A percentile compares a stretch with the other conserved stretches of the same genome.
phyloP scores from a whole-genome alignment of 2,797 vertebrate species.

The Bufotes viridis region DNA sequence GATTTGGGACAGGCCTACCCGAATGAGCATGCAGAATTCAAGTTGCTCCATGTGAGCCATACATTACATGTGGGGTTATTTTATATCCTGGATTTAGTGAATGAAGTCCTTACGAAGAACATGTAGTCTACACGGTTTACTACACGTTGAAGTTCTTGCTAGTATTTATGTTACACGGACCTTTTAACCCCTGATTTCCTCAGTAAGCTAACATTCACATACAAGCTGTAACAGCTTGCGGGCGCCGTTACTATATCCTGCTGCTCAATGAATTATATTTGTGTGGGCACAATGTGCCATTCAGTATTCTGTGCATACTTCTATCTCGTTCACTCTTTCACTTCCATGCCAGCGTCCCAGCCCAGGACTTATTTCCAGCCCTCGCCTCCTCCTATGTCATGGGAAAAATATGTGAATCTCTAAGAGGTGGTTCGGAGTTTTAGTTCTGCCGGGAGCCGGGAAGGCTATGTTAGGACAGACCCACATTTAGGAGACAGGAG shows the following conservation, averaged over 20 bases:
- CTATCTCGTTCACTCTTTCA: constrained; percentile 19
- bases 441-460: constrained; percentile 58
- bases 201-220: neutral
- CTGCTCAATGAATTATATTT: constrained; percentile 3
- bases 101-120: constrained; percentile 3
- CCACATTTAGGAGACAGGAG: constrained; percentile 59
- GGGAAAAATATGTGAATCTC: constrained; percentile 63
- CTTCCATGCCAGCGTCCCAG: constrained; percentile 48
- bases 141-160: constrained; percentile 9
- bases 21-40: neutral
- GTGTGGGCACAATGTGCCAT: neutral
- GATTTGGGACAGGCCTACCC: neutral
- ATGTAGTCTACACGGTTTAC: neutral
- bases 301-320: constrained; percentile 19
- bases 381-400: constrained; percentile 60
- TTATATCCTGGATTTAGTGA: constrained; percentile 13
- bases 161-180: constrained; percentile 21
- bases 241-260: neutral
- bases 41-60: constrained; percentile 9
- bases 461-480: constrained; percentile 62
- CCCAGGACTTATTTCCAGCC: constrained; percentile 51
- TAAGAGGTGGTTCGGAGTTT: constrained; percentile 62
- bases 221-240: neutral
- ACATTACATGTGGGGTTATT: constrained; percentile 41
- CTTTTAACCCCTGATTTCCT: constrained; percentile 23